Evolutionary conservation across 2,888 invertebrate genomes (phyloP).

Genomic region (Polietes domitor): DNA sequence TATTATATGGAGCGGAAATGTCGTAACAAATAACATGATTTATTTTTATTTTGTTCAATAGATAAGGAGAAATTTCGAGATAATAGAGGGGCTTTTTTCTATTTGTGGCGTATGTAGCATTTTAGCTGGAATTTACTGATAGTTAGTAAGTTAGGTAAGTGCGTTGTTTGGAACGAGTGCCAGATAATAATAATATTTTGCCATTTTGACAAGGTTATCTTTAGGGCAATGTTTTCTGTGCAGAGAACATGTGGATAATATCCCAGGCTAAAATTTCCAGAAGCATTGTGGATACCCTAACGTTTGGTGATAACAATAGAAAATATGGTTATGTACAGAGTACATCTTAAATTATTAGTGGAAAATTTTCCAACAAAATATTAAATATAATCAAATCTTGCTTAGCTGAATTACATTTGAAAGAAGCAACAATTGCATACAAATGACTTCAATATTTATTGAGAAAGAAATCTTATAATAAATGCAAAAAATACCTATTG

Average conservation of each 20-base stretch:
- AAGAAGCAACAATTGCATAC: too few species aligned
- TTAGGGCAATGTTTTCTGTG: background rate
- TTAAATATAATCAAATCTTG: too few species aligned
- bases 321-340: too few species aligned
- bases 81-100: background rate
- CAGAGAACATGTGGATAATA: background rate
- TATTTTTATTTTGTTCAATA: background rate
- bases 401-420: too few species aligned
- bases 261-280: background rate
- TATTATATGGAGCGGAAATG: constrained; percentile 3
- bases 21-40: background rate
- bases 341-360: too few species aligned
- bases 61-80: constrained; percentile 4
- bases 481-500: too few species aligned
- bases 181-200: background rate
- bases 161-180: background rate
- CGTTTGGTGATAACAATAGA: too few species aligned
- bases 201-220: background rate
- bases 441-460: too few species aligned
- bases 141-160: background rate
- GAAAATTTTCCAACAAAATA: too few species aligned
- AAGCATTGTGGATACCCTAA: too few species aligned
- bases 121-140: background rate
- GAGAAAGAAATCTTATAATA: too few species aligned
- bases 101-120: background rate